Conservation (phyloP, 2,113 vertebrate genomes). For the Triplophysa rosa region DNA sequence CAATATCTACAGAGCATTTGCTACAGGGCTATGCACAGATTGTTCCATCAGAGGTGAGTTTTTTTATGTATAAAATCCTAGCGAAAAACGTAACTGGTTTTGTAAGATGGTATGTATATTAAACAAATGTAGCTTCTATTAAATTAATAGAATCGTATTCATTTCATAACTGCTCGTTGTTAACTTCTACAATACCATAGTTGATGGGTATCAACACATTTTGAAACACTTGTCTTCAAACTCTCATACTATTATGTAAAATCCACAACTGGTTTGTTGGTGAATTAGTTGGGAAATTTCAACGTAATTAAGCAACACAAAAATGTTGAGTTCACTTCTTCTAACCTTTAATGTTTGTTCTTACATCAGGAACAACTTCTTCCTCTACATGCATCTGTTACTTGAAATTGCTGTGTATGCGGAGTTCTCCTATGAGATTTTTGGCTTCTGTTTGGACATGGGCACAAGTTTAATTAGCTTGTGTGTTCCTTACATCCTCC, state of each 20-base stretch:
- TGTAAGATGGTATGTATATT: too few species aligned
- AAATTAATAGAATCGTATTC: too few species aligned
- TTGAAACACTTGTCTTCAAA: neutral
- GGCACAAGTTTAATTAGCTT: slow-evolving; percentile 74
- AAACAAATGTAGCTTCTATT: too few species aligned
- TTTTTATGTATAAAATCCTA: neutral
- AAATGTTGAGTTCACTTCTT: neutral
- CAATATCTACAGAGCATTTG: slow-evolving; percentile 70
- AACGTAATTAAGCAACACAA: neutral
- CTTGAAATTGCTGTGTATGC: slow-evolving; percentile 82
- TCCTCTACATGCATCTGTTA: slow-evolving; percentile 81
- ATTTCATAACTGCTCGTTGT: neutral
- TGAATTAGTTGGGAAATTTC: neutral
- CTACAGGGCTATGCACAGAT: slow-evolving; percentile 68
- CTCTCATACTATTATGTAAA: neutral
- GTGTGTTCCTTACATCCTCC: slow-evolving; percentile 84
- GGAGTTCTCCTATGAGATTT: slow-evolving; percentile 88
- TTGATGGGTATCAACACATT: neutral
- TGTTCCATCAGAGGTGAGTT: slow-evolving; percentile 85
- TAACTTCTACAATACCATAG: neutral
- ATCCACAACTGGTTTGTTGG: neutral
- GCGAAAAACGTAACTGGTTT: too few species aligned
- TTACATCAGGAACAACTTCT: slow-evolving; percentile 78
- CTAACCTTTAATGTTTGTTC: neutral
- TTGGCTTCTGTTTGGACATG: slow-evolving; percentile 85